Base-by-base conservation (phyloP, 2,888 invertebrate genomes). In the Gasteruption jaculator region DNA sequence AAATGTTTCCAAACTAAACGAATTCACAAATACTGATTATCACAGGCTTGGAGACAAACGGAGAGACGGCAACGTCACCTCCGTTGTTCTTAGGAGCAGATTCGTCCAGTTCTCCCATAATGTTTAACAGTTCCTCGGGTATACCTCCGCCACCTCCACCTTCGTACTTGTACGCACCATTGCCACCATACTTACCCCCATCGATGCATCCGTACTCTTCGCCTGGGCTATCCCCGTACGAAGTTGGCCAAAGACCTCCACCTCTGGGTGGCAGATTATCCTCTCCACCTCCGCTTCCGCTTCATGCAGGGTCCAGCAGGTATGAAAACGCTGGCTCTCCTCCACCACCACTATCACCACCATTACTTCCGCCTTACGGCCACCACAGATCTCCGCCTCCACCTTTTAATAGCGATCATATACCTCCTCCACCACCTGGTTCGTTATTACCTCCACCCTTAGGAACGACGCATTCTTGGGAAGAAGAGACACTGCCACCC, bases 281-380 rank as follows among this genome's bases (percentile, higher is more conserved):
- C 11, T 68, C 71, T 24, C 77, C 83, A 46, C 81, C 83, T 33
- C 79, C 82, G 29, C 78, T 79, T 42, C 79, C 80, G 44, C 81
- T 81, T n/a, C 74, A 78, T 49, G 81, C 45, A 78, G 81, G 59
- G 80, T 34, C 73, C 14, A 48, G 53, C 14, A 56, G 65, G 47
- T 65, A 61, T 27, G 60, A 61, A 14, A 53, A 50, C 37, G 47
- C 56, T 12, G 45, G 57, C 22, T 64, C 65, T 1, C 61, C 68
- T 8, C 68, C 68, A 5, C 64, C 63, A 14, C 65, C 60, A 10
- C 48, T 64, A 14, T 63, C 64, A 20, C 60, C 64, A 21, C 73
- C 57, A 37, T 47, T 60, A 48, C 58, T 53, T 49, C 60, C 56
- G 33, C 63, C 54, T n/a, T 65, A 53, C 43, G 58, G 53, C 31